A percentile compares a stretch with the other conserved stretches of the same genome.
Conservation (phyloP, 2,113 vertebrate species). For the Gallinago paraguaiae region DNA sequence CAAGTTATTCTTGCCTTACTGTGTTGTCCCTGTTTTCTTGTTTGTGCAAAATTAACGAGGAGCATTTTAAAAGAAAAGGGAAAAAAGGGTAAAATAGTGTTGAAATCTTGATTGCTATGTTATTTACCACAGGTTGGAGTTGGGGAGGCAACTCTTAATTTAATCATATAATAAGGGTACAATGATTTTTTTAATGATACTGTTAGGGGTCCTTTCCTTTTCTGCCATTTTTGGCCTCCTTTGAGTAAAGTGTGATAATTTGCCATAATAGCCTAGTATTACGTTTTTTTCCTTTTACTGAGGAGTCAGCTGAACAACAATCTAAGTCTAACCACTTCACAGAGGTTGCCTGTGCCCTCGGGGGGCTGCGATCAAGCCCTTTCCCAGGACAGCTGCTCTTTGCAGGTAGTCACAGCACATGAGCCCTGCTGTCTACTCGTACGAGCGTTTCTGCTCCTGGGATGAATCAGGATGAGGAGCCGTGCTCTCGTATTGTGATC, state of each 20-base stretch:
- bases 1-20: constrained; percentile 56
- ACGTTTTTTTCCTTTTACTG: not conserved
- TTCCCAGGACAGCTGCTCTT: not conserved
- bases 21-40: constrained; percentile 41
- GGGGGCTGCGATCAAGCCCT: not conserved
- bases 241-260: constrained; percentile 30
- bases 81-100: constrained; percentile 14
- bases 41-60: constrained; percentile 55
- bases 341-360: not conserved
- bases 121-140: constrained; percentile 16
- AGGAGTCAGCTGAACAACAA: not conserved
- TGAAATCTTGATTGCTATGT: constrained; percentile 42
- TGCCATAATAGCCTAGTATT: not conserved
- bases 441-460: not conserved
- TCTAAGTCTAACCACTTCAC: not conserved
- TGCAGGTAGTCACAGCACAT: not conserved
- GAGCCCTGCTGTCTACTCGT: not conserved
- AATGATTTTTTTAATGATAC: not conserved
- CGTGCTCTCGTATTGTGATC: rapidly evolving
- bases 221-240: not conserved
- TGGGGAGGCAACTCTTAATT: not conserved
- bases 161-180: not conserved
- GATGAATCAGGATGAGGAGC: not conserved
- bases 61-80: constrained; percentile 7
- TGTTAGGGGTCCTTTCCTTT: not conserved